Conservation (phyloP, 2,888 invertebrate species). For the Callimorpha dominula region DNA sequence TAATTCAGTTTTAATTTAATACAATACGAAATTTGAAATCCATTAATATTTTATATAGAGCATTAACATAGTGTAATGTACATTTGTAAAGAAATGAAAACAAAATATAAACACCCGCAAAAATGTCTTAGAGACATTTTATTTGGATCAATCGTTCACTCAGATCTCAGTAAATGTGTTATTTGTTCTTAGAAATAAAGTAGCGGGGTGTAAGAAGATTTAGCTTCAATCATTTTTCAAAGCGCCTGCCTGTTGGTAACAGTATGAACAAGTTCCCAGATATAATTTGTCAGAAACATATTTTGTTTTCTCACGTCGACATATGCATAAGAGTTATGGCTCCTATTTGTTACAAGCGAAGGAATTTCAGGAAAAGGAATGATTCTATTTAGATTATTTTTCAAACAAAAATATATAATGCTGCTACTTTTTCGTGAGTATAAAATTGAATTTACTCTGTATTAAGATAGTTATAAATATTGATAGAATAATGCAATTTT, state of each 20-base stretch:
- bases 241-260: conserved; percentile 23
- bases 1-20: background rate
- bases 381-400: conserved; percentile 30
- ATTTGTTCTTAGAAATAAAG: conserved; percentile 14
- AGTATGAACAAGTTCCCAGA: conserved; percentile 49
- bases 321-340: conserved; percentile 48
- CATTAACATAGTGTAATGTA: background rate
- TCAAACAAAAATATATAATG: conserved; percentile 18
- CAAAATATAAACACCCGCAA: background rate
- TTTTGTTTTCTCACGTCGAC: conserved; percentile 50
- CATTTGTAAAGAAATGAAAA: conserved; percentile 7
- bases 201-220: conserved; percentile 1
- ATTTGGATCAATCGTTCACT: conserved; percentile 4
- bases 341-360: conserved; percentile 37
- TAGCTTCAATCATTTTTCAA: conserved; percentile 41
- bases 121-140: conserved; percentile 2
- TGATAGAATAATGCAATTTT: background rate
- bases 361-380: conserved; percentile 38
- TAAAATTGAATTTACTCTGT: too few species aligned
- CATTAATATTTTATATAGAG: conserved; percentile 1
- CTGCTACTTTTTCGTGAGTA: background rate
- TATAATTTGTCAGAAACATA: conserved; percentile 56
- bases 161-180: conserved; percentile 7
- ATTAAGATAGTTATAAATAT: background rate
- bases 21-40: conserved; percentile 2